Percentiles rank a stretch among this genome's conserved stretches.
phyloP scores from a whole-genome alignment of 1,140 invertebrate species.

The Drosophila ironensis region DNA sequence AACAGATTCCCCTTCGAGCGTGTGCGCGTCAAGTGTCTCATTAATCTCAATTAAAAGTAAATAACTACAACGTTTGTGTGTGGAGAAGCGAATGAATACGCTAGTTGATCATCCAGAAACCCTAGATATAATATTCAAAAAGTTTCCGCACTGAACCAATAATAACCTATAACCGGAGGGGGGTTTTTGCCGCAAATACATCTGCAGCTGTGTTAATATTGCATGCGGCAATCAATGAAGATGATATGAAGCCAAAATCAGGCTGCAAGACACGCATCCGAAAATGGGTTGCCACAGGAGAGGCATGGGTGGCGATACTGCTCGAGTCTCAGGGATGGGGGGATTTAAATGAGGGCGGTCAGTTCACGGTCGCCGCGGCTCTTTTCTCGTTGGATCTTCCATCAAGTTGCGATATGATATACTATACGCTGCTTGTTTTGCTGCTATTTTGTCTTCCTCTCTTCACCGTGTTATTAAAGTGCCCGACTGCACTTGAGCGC shows the following conservation, averaged over 20 bases:
- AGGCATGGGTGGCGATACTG: not conserved
- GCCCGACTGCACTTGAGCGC: slow-evolving; percentile 55
- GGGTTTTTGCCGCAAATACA: slow-evolving; percentile 44
- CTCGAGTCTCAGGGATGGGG: not conserved
- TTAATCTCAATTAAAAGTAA: slow-evolving; percentile 72
- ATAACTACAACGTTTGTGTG: slow-evolving; percentile 50
- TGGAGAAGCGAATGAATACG: not conserved
- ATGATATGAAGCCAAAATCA: slow-evolving; percentile 45
- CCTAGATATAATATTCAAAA: slow-evolving; percentile 51
- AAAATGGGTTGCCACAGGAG: slow-evolving; percentile 30
- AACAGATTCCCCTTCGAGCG: slow-evolving; percentile 17
- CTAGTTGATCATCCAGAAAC: slow-evolving; percentile 5
- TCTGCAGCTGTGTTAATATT: slow-evolving; percentile 4
- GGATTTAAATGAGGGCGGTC: slow-evolving; percentile 58
- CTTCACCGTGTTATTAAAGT: slow-evolving; percentile 65
- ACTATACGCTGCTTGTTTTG: slow-evolving; percentile 47
- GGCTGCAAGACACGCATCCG: slow-evolving; percentile 65
- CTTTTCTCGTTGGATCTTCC: slow-evolving; percentile 17
- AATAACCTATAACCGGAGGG: slow-evolving; percentile 39
- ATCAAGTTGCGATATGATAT: slow-evolving; percentile 56
- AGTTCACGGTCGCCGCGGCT: slow-evolving; percentile 31
- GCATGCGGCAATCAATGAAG: slow-evolving; percentile 25
- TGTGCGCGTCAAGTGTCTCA: slow-evolving; percentile 53
- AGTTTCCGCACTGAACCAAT: slow-evolving; percentile 50
- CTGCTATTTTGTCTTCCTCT: slow-evolving; percentile 27